These are phyloP conservation scores for Pherbina coryleti DNA, from an alignment of 2,888 invertebrate genomes.

Conservation along the genomic window DNA sequence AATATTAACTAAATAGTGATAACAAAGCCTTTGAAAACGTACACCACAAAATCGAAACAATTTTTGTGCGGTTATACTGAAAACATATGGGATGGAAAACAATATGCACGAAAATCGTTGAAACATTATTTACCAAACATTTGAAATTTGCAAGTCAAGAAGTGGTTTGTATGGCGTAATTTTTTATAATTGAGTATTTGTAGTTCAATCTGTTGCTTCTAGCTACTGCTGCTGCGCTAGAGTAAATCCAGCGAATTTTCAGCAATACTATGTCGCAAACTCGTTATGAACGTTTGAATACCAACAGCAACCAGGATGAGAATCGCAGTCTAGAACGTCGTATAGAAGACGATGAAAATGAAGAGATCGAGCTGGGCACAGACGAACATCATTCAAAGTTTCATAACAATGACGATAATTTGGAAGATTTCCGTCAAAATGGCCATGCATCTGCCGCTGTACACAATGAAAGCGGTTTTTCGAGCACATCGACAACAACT, in stretches of 20 bases:
- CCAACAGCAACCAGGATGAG: conserved; percentile 49
- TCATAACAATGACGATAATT: background rate
- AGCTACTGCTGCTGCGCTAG: background rate
- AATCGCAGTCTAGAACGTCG: conserved; percentile 37
- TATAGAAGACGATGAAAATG: conserved; percentile 55
- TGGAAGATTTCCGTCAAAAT: conserved; percentile 29
- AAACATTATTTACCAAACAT: too few species aligned
- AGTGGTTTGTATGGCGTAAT: background rate
- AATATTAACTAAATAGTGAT: background rate
- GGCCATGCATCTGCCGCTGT: conserved; percentile 13
- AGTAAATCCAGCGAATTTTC: background rate
- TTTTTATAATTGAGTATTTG: background rate
- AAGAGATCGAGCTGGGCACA: conserved; percentile 61
- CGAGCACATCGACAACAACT: conserved; percentile 30
- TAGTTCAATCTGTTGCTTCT: background rate
- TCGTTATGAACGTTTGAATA: conserved; percentile 65
- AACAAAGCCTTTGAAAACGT: background rate
- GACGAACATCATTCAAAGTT: conserved; percentile 43
- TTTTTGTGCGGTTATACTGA: background rate
- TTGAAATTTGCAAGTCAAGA: background rate
- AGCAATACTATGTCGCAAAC: conserved; percentile 52
- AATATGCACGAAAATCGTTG: too few species aligned
- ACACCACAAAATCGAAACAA: too few species aligned
- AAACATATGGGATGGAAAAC: conserved; percentile 23
- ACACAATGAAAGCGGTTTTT: conserved; percentile 7